A percentile compares a stretch with the other conserved stretches of the same genome.
phyloP scores from a whole-genome alignment of 2,888 invertebrate genomes.

The Arctia plantaginis region DNA sequence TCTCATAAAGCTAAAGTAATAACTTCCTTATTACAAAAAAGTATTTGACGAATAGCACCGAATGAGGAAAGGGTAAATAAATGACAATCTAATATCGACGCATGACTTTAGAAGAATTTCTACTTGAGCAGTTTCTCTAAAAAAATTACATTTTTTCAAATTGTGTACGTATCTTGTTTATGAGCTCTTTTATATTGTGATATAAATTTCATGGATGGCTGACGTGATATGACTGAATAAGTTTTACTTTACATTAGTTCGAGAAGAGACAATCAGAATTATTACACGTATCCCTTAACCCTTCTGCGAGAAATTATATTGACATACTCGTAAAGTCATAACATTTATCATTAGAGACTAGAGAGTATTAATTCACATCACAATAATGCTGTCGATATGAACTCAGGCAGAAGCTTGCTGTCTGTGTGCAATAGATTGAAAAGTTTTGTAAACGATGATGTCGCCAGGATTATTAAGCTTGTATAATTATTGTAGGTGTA shows the following conservation, averaged over 20 bases:
- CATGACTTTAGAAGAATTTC: constrained; percentile 18
- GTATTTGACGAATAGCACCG: constrained; percentile 31
- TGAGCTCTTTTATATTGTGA: neutral
- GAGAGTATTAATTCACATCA: neutral
- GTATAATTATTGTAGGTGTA: no score
- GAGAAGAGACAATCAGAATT: neutral
- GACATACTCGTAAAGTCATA: neutral
- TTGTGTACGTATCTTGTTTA: neutral
- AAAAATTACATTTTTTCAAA: neutral
- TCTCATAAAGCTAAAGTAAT: constrained; percentile 44
- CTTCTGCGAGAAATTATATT: neutral
- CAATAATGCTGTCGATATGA: neutral
- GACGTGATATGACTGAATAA: neutral
- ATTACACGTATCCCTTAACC: neutral
- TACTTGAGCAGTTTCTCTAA: constrained; percentile 1
- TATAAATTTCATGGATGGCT: neutral
- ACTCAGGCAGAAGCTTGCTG: neutral
- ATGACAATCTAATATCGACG: constrained; percentile 33
- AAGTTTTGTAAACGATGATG: neutral
- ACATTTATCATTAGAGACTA: neutral
- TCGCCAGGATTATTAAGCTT: neutral
- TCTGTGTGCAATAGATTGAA: neutral
- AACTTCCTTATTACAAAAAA: constrained; percentile 45
- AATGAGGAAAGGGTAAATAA: constrained; percentile 34
- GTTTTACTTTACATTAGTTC: constrained; percentile 1